These are phyloP conservation scores for Vanacampus margaritifer DNA, from an alignment of 2,113 vertebrate species.

Conservation along the genomic window DNA sequence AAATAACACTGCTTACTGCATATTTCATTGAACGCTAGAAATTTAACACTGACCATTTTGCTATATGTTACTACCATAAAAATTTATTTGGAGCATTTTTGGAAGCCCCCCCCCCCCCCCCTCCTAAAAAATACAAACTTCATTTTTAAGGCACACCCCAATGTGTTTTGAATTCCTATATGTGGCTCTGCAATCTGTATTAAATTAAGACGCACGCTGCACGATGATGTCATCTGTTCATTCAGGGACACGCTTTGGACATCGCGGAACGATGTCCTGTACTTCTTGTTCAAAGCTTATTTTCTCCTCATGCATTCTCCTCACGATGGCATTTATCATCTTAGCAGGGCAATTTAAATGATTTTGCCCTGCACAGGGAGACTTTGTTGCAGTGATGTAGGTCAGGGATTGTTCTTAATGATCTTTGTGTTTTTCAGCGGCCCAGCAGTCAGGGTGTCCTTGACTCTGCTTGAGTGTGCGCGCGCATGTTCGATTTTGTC, in stretches of 20 bases:
- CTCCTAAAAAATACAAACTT: no score
- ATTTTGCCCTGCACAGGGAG: constrained; percentile 29
- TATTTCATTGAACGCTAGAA: no score
- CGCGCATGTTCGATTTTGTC: constrained; percentile 7
- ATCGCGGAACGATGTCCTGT: constrained; percentile 16
- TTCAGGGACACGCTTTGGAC: constrained; percentile 22
- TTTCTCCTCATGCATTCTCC: constrained; percentile 14
- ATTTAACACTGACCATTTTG: no score
- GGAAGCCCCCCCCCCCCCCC: no score
- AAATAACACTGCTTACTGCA: no score
- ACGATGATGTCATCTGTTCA: constrained; percentile 25
- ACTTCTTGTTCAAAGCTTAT: constrained; percentile 17
- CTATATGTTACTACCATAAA: no score
- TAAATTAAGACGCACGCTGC: background rate
- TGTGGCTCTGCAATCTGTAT: no score
- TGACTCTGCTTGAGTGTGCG: constrained; percentile 33
- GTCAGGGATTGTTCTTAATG: constrained; percentile 41
- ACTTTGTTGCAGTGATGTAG: constrained; percentile 28
- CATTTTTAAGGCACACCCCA: no score
- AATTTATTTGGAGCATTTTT: no score
- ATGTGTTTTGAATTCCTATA: no score
- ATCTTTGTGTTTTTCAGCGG: constrained; percentile 43
- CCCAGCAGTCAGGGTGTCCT: constrained; percentile 46
- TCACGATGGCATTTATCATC: constrained; percentile 40
- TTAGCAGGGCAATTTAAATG: constrained; percentile 44